A percentile compares a stretch with the other conserved stretches of the same genome.
phyloP scores from a whole-genome alignment of 2,888 invertebrate species.

The Dromius quadrimaculatus region DNA sequence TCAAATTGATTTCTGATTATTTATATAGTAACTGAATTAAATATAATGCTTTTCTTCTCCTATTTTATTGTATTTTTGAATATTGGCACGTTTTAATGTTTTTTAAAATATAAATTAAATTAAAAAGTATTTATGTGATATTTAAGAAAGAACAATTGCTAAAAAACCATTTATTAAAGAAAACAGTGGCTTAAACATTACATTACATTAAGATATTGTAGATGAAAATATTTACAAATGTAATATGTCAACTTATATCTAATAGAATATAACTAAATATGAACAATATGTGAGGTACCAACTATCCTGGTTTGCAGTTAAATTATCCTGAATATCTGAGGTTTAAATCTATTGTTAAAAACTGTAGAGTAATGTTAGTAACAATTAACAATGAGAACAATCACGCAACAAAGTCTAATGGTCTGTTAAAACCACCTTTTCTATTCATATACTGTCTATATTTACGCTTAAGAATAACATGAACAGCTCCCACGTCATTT shows the following conservation, averaged over 20 bases:
- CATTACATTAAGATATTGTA: conserved; percentile 34
- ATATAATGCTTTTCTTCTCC: no score
- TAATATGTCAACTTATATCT: conserved; percentile 33
- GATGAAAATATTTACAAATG: conserved; percentile 44
- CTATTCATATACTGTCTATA: conserved; percentile 99
- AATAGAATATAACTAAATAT: conserved; percentile 40
- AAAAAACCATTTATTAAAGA: conserved; percentile 38
- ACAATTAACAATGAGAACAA: background rate
- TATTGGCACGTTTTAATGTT: no score
- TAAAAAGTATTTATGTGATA: no score
- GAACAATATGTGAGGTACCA: conserved; percentile 41
- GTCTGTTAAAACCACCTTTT: conserved; percentile 98
- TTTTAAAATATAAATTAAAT: no score
- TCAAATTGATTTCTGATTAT: no score
- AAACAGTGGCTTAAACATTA: conserved; percentile 37
- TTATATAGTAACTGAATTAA: no score
- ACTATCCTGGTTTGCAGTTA: conserved; percentile 31
- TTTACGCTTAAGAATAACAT: conserved; percentile 95
- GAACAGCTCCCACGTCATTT: conserved; percentile 94
- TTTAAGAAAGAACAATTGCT: background rate
- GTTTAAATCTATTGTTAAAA: conserved; percentile 24
- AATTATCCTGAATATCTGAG: conserved; percentile 43
- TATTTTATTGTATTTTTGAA: no score
- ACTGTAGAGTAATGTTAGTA: conserved; percentile 16
- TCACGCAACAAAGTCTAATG: conserved; percentile 95